A percentile compares a stretch with the other conserved stretches of the same genome.
Conservation (phyloP, 2,797 vertebrate genomes). For the Chaenodraco wilsoni region DNA sequence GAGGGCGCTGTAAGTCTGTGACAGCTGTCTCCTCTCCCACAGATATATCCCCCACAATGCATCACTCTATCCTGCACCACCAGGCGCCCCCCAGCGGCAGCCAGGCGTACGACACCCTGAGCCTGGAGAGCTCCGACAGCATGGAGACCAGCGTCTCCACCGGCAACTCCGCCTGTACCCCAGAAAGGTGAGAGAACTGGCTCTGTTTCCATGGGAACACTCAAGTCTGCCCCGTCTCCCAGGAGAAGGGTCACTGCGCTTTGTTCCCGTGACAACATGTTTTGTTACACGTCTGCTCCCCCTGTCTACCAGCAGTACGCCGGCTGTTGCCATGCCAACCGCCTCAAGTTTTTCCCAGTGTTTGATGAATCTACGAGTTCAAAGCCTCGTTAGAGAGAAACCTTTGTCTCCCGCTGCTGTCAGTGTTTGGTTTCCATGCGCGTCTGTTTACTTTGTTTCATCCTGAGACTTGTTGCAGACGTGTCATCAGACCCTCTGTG, state of each 20-base stretch:
- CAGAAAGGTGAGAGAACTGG: constrained; percentile 84
- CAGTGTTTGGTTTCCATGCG: constrained; percentile 51
- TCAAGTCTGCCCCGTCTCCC: constrained; percentile 76
- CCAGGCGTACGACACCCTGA: constrained; percentile 93
- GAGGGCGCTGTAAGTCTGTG: constrained; percentile 85
- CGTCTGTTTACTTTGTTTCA: constrained; percentile 54
- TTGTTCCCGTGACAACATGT: constrained; percentile 90
- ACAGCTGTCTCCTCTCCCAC: constrained; percentile 64
- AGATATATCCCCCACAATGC: constrained; percentile 82
- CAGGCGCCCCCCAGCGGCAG: constrained; percentile 81
- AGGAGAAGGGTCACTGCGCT: constrained; percentile 76
- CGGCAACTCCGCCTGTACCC: constrained; percentile 91
- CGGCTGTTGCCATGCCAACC: constrained; percentile 82
- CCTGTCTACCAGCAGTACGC: constrained; percentile 63
- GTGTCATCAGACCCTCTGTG: constrained; percentile 61
- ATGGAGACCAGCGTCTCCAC: constrained; percentile 96
- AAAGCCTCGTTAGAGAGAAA: constrained; percentile 43
- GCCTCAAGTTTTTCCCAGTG: constrained; percentile 63
- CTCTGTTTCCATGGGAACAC: constrained; percentile 83
- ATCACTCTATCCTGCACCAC: constrained; percentile 94
- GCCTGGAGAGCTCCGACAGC: constrained; percentile 98
- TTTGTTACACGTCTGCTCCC: constrained; percentile 69
- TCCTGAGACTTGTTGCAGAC: constrained; percentile 31
- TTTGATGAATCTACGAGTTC: constrained; percentile 56
- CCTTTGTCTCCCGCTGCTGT: constrained; percentile 42